Evolutionary conservation across 2,113 vertebrate genomes (phyloP).

Genomic region (human): DNA sequence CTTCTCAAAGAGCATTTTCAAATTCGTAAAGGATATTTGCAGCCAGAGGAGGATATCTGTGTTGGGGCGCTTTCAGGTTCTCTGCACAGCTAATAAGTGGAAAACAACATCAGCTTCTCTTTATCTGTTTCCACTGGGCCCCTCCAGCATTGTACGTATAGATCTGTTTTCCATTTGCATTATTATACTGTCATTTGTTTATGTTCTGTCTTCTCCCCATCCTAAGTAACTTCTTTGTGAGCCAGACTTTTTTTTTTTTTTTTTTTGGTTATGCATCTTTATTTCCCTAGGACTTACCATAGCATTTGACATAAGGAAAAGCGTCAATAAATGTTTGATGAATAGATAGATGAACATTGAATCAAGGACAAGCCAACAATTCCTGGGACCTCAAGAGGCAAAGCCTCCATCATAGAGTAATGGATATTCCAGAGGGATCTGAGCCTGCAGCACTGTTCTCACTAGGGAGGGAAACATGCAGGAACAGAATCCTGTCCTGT

Average conservation of each 20-base stretch:
- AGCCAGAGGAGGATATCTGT: not conserved
- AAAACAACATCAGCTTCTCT: not conserved
- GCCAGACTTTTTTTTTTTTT: not conserved
- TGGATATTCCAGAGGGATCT: not conserved
- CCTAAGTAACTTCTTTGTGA: not conserved
- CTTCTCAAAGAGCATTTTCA: not conserved
- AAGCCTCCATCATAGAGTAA: not conserved
- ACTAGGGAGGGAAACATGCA: not conserved
- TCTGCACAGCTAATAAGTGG: not conserved
- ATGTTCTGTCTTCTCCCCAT: not conserved
- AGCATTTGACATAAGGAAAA: not conserved
- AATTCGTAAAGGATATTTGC: not conserved
- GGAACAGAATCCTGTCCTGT: not conserved
- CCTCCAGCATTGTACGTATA: not conserved
- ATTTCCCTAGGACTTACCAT: not conserved
- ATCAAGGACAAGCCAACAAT: not conserved
- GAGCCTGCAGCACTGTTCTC: not conserved
- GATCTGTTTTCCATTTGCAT: not conserved
- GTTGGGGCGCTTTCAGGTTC: not conserved
- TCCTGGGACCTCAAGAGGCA: not conserved
- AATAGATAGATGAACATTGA: not conserved
- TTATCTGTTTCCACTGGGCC: not conserved
- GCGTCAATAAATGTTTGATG: not conserved
- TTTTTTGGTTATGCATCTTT: not conserved
- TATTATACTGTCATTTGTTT: not conserved